Evolutionary conservation across 1,140 invertebrate genomes (phyloP), one percentile per base, ranked within the genome.

Genomic region (Pararge aegeria): DNA sequence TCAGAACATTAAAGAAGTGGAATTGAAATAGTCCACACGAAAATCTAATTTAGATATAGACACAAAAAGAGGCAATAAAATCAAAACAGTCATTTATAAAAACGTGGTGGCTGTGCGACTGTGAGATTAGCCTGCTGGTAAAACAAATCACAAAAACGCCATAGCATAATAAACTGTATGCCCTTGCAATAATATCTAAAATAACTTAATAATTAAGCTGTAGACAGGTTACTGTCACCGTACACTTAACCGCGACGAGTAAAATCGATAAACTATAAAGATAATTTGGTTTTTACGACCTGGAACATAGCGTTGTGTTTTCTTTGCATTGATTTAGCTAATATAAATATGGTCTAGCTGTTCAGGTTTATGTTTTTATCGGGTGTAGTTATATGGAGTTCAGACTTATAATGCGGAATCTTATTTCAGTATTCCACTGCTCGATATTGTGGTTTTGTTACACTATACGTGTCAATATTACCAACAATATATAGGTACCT

Each of bases 61-160:
- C 12, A 37, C 30, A 37, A 37, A 37, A 37, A 12, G 10, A 37
- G n/a, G n/a, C n/a, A n/a, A n/a, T n/a, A n/a, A n/a, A n/a, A n/a
- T n/a, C 7, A 37, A 9, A 42, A 16, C 9, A 12, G 21, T 29
- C 42, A 61, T 64, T 55, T 55, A 62, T 61, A 61, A 55, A 67
- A 48, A 67, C 61, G 68, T 70, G 58, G 61, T 56, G 38, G 44
- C 55, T 37, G 59, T 64, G 52, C 52, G 58, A 61, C 57, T 58
- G 64, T 61, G 44, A 66, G 64, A 70, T 70, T 66, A 70, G 61
- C 27, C 61, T 24, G 7, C 38, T 10, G 40, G 38, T 16, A 16
- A 16, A 42, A 15, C 63, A 64, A 61, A 59, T 70, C n/a, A 42
- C n/a, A 2, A 1, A 30, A 4, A 16, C 1, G n/a, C 1, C 48